These are phyloP conservation scores for Graphium colonna DNA, from an alignment of 2,888 invertebrate species.

Conservation along the genomic window DNA sequence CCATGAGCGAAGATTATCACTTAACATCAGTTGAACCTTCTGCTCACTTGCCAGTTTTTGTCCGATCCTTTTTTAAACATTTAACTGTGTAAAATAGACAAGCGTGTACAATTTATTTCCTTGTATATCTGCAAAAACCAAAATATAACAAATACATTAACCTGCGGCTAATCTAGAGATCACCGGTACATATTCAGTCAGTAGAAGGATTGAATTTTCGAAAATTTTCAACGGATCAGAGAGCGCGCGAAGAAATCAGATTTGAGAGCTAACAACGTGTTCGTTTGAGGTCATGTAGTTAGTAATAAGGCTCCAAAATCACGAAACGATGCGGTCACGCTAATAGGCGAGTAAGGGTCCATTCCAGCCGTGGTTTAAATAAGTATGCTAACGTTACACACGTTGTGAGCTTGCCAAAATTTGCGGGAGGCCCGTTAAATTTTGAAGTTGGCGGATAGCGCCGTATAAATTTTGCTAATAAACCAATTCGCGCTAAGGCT, in stretches of 20 bases:
- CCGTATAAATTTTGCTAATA: background rate
- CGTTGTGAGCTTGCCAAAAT: background rate
- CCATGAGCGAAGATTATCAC: too few species aligned
- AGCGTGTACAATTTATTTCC: too few species aligned
- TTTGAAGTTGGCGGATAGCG: background rate
- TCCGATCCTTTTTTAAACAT: too few species aligned
- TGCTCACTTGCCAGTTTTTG: too few species aligned
- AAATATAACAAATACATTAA: too few species aligned
- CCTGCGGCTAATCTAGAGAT: too few species aligned
- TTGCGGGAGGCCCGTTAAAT: background rate
- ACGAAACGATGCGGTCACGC: background rate
- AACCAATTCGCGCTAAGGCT: background rate
- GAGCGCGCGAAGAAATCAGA: background rate
- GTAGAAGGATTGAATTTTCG: slow-evolving; percentile 13
- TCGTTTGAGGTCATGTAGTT: background rate
- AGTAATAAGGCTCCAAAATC: slow-evolving; percentile 7
- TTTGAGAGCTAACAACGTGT: background rate
- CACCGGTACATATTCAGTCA: too few species aligned
- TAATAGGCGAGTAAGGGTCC: slow-evolving; percentile 1
- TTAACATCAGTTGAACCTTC: too few species aligned
- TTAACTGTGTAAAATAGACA: too few species aligned
- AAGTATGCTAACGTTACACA: background rate
- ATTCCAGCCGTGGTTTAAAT: slow-evolving; percentile 11
- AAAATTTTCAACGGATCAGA: slow-evolving; percentile 5
- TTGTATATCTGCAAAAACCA: too few species aligned